phyloP scores from a whole-genome alignment of 1,140 invertebrate species.

The Megalopta genalis region DNA sequence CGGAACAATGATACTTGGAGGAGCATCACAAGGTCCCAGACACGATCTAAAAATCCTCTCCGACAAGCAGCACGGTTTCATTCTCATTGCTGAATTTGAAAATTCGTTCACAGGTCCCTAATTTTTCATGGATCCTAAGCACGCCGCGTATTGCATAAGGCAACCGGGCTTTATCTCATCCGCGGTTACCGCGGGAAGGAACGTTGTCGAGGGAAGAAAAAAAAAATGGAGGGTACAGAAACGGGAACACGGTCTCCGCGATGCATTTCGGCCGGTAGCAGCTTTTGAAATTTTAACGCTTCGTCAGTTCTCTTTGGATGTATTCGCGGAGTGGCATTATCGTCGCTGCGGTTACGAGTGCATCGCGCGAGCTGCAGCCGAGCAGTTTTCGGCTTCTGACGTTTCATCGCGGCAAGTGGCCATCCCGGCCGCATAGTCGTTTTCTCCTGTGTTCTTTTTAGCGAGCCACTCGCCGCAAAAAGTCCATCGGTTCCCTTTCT shows the following conservation, averaged over 20 bases:
- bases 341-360: slow-evolving; percentile 62
- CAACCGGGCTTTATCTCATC: too few relatives aligned
- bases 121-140: too few relatives aligned
- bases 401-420: slow-evolving; percentile 66
- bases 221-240: slow-evolving; percentile 45
- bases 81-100: neutral
- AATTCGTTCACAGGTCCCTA: too few relatives aligned
- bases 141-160: too few relatives aligned
- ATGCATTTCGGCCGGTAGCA: slow-evolving; percentile 62
- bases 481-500: slow-evolving; percentile 59
- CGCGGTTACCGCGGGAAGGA: too few relatives aligned
- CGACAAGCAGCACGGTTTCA: too few relatives aligned
- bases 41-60: too few relatives aligned
- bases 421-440: slow-evolving; percentile 37
- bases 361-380: slow-evolving; percentile 38
- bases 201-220: neutral
- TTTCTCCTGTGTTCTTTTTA: slow-evolving; percentile 50
- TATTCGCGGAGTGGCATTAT: slow-evolving; percentile 66
- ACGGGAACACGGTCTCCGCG: slow-evolving; percentile 62
- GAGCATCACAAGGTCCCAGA: too few relatives aligned
- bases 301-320: slow-evolving; percentile 67
- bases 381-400: slow-evolving; percentile 63
- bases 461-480: slow-evolving; percentile 65
- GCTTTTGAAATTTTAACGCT: slow-evolving; percentile 69
- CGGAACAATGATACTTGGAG: too few relatives aligned